Conservation (phyloP, 2,113 vertebrate species). For the Reinhardtius hippoglossoides region DNA sequence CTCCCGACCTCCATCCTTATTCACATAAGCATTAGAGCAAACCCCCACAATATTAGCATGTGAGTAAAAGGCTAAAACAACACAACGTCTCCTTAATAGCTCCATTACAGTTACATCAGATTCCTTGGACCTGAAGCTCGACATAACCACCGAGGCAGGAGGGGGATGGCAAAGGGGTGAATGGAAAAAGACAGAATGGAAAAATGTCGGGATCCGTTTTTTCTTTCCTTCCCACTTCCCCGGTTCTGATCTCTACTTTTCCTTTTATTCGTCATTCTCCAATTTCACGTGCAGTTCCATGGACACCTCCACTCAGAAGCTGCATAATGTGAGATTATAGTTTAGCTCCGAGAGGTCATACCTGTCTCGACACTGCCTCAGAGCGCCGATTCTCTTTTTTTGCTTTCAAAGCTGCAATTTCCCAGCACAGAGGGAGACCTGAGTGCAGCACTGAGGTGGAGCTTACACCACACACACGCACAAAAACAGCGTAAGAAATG, state of each 20-base stretch:
- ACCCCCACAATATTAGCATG: conserved; percentile 8
- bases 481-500: conserved; percentile 50
- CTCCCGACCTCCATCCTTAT: not conserved
- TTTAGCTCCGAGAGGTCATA: conserved; percentile 11
- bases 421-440: conserved; percentile 15
- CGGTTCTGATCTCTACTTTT: conserved; percentile 12
- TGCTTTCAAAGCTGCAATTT: conserved; percentile 43
- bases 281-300: not conserved
- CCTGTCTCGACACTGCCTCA: conserved; percentile 27
- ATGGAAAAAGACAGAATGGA: conserved; percentile 76
- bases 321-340: not conserved
- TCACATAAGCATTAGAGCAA: conserved; percentile 43
- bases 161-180: conserved; percentile 38
- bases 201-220: conserved; percentile 62
- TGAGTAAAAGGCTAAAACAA: conserved; percentile 43
- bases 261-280: not conserved
- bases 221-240: conserved; percentile 30
- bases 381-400: not conserved
- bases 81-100: conserved; percentile 40
- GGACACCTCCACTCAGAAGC: not conserved
- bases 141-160: conserved; percentile 51
- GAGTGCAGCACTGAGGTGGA: conserved; percentile 37
- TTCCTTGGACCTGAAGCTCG: conserved; percentile 72
- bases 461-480: conserved; percentile 19
- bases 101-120: conserved; percentile 67